Conservation (phyloP, 2,113 vertebrate genomes). For the Pycnonotus jocosus region DNA sequence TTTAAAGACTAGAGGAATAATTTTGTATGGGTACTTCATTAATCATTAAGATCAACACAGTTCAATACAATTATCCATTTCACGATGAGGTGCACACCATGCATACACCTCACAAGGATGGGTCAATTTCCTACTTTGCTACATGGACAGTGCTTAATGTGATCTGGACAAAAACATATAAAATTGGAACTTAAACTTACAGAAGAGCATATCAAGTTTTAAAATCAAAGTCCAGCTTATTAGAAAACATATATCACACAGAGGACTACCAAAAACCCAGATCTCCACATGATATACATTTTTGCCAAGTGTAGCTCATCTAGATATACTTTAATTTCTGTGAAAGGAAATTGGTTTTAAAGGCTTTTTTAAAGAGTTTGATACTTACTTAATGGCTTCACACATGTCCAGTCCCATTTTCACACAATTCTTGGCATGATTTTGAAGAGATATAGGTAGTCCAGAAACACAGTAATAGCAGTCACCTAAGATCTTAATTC, state of each 20-base stretch:
- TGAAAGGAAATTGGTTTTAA: not conserved
- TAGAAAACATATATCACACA: not conserved
- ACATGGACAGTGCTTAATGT: not conserved
- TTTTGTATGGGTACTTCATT: not conserved
- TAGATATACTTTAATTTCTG: not conserved
- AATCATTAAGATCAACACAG: not conserved
- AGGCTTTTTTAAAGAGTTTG: not conserved
- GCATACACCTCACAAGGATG: not conserved
- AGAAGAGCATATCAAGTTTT: not conserved
- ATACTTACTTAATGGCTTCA: conserved; percentile 95
- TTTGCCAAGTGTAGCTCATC: not conserved
- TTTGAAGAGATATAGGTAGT: conserved; percentile 90
- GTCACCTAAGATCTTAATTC: conserved; percentile 97
- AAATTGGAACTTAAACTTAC: not conserved
- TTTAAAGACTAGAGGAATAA: not conserved
- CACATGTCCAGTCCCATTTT: conserved; percentile 99
- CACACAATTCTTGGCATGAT: conserved; percentile 96
- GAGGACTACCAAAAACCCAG: not conserved
- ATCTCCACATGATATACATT: not conserved
- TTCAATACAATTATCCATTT: not conserved
- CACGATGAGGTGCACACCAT: not conserved
- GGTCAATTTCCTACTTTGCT: not conserved
- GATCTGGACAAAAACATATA: not conserved
- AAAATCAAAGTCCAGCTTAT: not conserved
- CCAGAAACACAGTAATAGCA: conserved; percentile 99